A percentile compares a stretch with the other conserved stretches of the same genome.
These are phyloP conservation scores for Meloe dianella DNA, from an alignment of 2,888 invertebrate genomes.

Conservation along the genomic window DNA sequence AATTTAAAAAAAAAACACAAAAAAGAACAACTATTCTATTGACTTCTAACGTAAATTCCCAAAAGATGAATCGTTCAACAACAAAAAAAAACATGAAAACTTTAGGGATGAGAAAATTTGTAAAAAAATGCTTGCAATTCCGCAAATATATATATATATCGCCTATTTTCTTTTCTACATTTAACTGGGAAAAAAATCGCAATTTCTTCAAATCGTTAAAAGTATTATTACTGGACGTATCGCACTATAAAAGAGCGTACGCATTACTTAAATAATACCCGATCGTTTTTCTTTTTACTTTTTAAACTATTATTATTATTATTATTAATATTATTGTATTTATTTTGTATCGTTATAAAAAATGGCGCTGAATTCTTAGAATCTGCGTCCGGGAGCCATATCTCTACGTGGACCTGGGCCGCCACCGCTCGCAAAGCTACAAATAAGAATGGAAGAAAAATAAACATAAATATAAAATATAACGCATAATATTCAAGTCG, in stretches of 20 bases:
- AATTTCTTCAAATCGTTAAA: background rate
- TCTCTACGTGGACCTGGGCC: conserved; percentile 57
- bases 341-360: background rate
- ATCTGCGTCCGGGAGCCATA: conserved; percentile 60
- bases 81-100: no score
- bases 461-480: conserved; percentile 20
- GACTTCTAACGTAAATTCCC: background rate
- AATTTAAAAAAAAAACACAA: background rate
- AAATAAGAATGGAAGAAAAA: conserved; percentile 42
- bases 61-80: no score
- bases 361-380: conserved; percentile 50
- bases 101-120: no score
- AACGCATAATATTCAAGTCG: background rate
- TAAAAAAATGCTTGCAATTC: background rate
- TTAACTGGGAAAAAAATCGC: background rate
- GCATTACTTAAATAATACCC: background rate
- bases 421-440: conserved; percentile 56
- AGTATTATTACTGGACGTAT: background rate
- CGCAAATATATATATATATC: background rate
- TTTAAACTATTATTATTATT: background rate
- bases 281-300: background rate
- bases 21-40: background rate
- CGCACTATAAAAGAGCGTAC: conserved; percentile 13
- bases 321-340: background rate
- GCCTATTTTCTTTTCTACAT: background rate